Evolutionary conservation across 2,113 vertebrate species (phyloP), one percentile per base, ranked within the genome.

Genomic region (Symphodus melops): DNA sequence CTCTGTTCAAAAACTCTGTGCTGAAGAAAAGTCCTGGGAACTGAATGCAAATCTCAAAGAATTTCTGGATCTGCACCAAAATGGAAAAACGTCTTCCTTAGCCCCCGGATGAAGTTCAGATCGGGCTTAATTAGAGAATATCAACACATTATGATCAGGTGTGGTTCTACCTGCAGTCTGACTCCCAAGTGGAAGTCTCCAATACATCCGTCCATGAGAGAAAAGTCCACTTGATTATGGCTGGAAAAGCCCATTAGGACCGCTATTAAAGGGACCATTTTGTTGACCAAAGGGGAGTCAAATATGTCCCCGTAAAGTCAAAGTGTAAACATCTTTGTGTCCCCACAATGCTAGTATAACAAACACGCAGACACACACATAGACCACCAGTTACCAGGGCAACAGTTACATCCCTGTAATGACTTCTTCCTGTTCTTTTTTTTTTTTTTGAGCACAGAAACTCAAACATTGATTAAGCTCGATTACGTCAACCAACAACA

Each of bases 381-480:
- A 19, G 41, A 16, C 60, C 41, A 62, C 14, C 42, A 5, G 82
- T 85, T 81, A 41, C 75, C 77, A 0, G 1, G 87, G 86, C 28
- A 41, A 85, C 75, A 1, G 60, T 20, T 44, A 55, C 14, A 41
- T 70, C 53, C 74, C 56, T 51, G 58, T 81, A 83, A 84, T 79
- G 79, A 81, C 86, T 89, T 83, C 81, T 79, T 74, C 81, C 74
- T 79, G 59, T 49, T 70, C 63, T 42, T 74, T 75, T 84, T 81
- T 51, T 70, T 60, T 42, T 74, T 75, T 84, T 81, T 51, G 42
- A 70, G 74, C 44, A 41, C 41, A 81, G 87, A 91, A 91, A 91
- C 75, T 89, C 89, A 88, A 89, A 89, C 87, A 89, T 87, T 87
- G 86, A 86, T 77, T 91, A 67, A 63, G 84, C 77, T 84, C 21